Conservation (phyloP, 2,113 vertebrate genomes). For the Eurypyga helias region DNA sequence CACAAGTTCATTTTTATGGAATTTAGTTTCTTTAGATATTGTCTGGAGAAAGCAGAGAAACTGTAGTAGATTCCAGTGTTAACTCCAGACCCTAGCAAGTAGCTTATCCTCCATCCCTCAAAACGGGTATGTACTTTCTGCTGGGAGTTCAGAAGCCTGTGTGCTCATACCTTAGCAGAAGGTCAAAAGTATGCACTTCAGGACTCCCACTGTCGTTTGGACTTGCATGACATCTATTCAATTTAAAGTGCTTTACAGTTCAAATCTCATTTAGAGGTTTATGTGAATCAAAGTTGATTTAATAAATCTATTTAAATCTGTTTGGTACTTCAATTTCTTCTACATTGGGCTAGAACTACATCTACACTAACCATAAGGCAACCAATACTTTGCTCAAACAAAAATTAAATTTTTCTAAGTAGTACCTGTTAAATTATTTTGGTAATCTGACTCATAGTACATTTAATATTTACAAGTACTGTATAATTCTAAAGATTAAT, state of each 20-base stretch:
- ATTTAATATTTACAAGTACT: not conserved
- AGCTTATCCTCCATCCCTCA: not conserved
- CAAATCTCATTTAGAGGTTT: not conserved
- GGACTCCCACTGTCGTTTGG: not conserved
- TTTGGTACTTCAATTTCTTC: not conserved
- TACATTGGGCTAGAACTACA: not conserved
- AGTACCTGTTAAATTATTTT: not conserved
- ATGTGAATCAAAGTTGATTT: not conserved
- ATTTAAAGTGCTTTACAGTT: not conserved
- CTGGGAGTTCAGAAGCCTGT: not conserved
- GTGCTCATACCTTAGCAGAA: not conserved
- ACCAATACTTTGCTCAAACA: not conserved
- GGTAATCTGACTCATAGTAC: not conserved
- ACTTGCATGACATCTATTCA: not conserved
- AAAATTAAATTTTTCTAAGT: not conserved
- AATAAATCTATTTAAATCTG: not conserved
- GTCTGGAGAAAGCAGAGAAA: not conserved
- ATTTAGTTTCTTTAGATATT: not conserved
- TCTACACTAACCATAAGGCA: not conserved
- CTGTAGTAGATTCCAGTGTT: not conserved
- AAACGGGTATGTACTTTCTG: not conserved
- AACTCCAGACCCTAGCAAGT: not conserved
- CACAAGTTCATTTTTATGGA: not conserved
- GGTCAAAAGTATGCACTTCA: not conserved
- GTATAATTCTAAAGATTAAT: not conserved